A percentile compares a stretch with the other conserved stretches of the same genome.
These are phyloP conservation scores for Chaetodon auriga DNA, from an alignment of 2,113 vertebrate genomes.

Conservation along the genomic window DNA sequence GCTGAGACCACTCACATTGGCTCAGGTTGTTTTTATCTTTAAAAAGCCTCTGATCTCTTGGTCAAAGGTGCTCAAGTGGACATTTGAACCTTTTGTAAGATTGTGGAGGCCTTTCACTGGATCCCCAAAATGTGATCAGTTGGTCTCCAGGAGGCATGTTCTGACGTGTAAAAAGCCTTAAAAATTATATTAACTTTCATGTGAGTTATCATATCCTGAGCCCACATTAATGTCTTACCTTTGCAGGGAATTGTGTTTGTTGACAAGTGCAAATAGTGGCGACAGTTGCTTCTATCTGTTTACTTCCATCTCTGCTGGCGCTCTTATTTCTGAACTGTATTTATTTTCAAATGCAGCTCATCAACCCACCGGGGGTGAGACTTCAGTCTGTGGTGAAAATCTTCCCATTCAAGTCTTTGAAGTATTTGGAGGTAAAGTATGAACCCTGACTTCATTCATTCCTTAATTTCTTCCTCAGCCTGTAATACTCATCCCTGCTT, in stretches of 20 bases:
- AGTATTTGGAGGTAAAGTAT: constrained; percentile 88
- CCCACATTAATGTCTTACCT: not conserved
- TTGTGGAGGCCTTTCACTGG: not conserved
- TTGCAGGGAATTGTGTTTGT: too few relatives aligned
- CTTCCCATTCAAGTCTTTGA: constrained; percentile 96
- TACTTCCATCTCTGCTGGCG: not conserved
- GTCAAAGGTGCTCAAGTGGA: not conserved
- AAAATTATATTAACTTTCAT: not conserved
- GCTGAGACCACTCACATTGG: not conserved
- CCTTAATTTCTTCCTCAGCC: not conserved
- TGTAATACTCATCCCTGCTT: not conserved
- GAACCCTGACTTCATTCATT: not conserved
- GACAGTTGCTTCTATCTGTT: not conserved
- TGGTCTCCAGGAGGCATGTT: too few relatives aligned
- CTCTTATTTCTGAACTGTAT: not conserved
- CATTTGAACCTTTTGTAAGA: not conserved
- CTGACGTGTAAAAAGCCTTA: too few relatives aligned
- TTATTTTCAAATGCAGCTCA: constrained; percentile 80
- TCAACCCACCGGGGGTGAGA: constrained; percentile 84
- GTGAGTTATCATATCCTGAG: not conserved
- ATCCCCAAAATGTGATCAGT: not conserved
- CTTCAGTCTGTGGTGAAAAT: constrained; percentile 91
- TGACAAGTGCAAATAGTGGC: too few relatives aligned
- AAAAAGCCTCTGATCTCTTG: too few relatives aligned
- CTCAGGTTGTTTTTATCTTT: not conserved